These are phyloP conservation scores for Chelon auratus DNA, from an alignment of 2,797 vertebrate genomes.

Conservation along the genomic window DNA sequence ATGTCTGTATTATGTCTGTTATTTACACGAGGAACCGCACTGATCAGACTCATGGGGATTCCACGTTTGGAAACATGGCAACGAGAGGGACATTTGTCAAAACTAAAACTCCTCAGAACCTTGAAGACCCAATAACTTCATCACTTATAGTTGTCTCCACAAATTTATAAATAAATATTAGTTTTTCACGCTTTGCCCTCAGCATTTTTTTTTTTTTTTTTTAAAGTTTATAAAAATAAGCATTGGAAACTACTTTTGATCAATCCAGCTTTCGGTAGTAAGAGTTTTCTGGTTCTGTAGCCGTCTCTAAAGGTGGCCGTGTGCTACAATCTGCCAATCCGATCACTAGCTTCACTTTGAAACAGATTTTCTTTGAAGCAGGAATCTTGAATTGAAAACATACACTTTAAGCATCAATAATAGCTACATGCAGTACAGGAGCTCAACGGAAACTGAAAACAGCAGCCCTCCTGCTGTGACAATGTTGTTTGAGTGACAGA, in stretches of 20 bases:
- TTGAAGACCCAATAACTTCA: too few relatives aligned
- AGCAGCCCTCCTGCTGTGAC: constrained; percentile 28
- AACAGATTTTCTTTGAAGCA: constrained; percentile 21
- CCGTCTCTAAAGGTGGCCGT: neutral
- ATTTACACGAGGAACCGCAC: neutral
- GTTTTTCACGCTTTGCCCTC: neutral
- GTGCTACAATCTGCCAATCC: constrained; percentile 7
- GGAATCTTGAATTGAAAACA: constrained; percentile 10
- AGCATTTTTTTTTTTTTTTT: neutral
- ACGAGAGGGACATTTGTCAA: too few relatives aligned
- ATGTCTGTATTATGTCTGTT: too few relatives aligned
- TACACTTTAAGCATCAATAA: constrained; percentile 24
- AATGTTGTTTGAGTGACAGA: constrained; percentile 41
- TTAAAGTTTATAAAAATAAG: neutral
- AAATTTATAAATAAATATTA: neutral
- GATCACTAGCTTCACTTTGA: constrained; percentile 23
- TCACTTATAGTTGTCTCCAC: too few relatives aligned
- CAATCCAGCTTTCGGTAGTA: neutral
- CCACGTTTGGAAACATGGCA: too few relatives aligned
- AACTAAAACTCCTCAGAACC: too few relatives aligned
- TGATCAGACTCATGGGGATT: too few relatives aligned
- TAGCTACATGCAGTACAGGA: constrained; percentile 1
- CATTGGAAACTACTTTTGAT: neutral
- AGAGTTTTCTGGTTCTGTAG: neutral
- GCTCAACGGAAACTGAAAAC: constrained; percentile 35